Percentiles rank a stretch among this genome's conserved stretches.
Conservation (phyloP, 1,140 invertebrate species). For the Orius insidiosus region DNA sequence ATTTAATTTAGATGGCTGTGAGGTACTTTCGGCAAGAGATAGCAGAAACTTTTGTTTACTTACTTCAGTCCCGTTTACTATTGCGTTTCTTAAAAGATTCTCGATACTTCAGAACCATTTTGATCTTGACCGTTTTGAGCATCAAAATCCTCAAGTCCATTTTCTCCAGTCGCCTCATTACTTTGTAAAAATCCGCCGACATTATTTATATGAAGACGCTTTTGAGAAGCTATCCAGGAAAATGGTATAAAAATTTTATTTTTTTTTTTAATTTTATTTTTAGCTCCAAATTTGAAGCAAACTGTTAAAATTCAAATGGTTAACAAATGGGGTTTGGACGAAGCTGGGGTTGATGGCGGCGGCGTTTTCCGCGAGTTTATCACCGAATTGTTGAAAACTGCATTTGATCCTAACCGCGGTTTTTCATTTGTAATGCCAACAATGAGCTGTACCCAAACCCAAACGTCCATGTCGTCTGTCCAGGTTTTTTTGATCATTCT, state of each 20-base stretch:
- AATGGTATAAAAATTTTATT: conserved; percentile 54
- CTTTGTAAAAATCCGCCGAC: conserved; percentile 64
- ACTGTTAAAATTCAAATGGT: conserved; percentile 79
- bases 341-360: conserved; percentile 91
- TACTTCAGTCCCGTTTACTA: conserved; percentile 66
- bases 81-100: conserved; percentile 77
- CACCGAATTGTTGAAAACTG: conserved; percentile 78
- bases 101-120: conserved; percentile 64
- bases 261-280: conserved; percentile 2
- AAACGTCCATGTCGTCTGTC: conserved; percentile 61
- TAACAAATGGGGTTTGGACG: conserved; percentile 75
- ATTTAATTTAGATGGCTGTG: conserved; percentile 28
- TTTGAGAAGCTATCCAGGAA: conserved; percentile 78
- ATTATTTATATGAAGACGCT: conserved; percentile 93
- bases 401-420: conserved; percentile 92
- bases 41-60: not conserved
- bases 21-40: conserved; percentile 25
- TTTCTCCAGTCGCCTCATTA: conserved; percentile 61
- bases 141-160: conserved; percentile 51
- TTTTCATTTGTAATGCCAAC: conserved; percentile 85
- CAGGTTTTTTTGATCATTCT: conserved; percentile 80
- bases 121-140: conserved; percentile 48
- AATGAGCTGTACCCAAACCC: conserved; percentile 93
- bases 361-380: conserved; percentile 87
- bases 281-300: conserved; percentile 71